phyloP scores from a whole-genome alignment of 2,888 invertebrate species.

The Ochlodes sylvanus region DNA sequence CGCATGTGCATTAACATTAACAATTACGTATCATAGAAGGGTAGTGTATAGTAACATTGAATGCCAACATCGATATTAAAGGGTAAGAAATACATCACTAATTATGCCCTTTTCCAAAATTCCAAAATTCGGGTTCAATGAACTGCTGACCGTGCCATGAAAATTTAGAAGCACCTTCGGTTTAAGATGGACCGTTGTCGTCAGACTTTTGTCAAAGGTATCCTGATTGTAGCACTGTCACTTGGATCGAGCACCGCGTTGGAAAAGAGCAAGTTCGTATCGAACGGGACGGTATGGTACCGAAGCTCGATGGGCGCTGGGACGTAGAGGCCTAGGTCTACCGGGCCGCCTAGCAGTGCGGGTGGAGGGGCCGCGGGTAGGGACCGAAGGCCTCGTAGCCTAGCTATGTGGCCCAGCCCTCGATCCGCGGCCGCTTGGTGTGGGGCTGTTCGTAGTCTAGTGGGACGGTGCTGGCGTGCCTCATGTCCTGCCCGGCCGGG shows the following conservation, averaged over 20 bases:
- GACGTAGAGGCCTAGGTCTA: slow-evolving; percentile 47
- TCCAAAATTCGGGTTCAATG: slow-evolving; percentile 21
- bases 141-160: slow-evolving; percentile 60
- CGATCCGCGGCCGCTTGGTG: slow-evolving; percentile 94
- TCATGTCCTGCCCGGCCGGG: slow-evolving; percentile 85
- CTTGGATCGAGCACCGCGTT: slow-evolving; percentile 52
- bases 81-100: slow-evolving; percentile 41
- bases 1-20: slow-evolving; percentile 71
- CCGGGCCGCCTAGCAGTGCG: slow-evolving; percentile 74
- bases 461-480: slow-evolving; percentile 70
- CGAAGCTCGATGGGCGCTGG: slow-evolving; percentile 63
- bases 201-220: slow-evolving; percentile 56
- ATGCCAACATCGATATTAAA: slow-evolving; percentile 49
- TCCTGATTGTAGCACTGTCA: slow-evolving; percentile 39
- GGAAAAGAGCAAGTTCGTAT: slow-evolving; percentile 48
- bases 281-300: slow-evolving; percentile 56
- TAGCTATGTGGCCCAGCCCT: slow-evolving; percentile 96
- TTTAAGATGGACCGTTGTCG: slow-evolving; percentile 62
- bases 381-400: slow-evolving; percentile 80
- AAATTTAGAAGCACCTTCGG: slow-evolving; percentile 59
- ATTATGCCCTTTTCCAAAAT: slow-evolving; percentile 47
- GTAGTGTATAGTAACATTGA: slow-evolving; percentile 69
- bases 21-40: slow-evolving; percentile 77
- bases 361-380: slow-evolving; percentile 80
- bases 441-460: slow-evolving; percentile 85